A percentile compares a stretch with the other conserved stretches of the same genome.
Conservation (phyloP, 2,888 invertebrate genomes). For the Tridacna gigas region DNA sequence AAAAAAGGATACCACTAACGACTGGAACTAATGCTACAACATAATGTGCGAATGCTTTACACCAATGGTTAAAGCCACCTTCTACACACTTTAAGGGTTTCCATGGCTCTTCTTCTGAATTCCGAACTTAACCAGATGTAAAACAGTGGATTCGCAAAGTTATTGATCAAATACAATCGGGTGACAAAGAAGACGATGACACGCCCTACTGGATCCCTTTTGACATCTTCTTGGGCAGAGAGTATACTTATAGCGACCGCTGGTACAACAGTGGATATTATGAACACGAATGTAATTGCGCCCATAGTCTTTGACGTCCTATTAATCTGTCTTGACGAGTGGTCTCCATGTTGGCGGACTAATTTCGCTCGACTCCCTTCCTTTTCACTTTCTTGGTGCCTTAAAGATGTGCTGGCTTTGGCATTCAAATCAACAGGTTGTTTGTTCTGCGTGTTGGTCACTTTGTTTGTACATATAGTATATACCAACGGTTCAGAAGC, state of each 20-base stretch:
- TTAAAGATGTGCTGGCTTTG: too few species aligned
- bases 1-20: too few species aligned
- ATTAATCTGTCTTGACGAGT: background rate
- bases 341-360: background rate
- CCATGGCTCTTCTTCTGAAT: constrained; percentile 10
- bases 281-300: background rate
- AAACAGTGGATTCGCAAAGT: constrained; percentile 28
- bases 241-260: background rate
- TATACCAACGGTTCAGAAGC: background rate
- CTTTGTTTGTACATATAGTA: background rate
- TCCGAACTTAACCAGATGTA: constrained; percentile 21
- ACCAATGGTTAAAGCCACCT: too few species aligned
- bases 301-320: background rate
- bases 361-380: background rate
- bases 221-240: background rate
- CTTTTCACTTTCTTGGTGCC: background rate
- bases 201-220: background rate
- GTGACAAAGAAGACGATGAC: constrained; percentile 8
- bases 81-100: background rate
- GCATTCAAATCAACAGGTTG: too few species aligned
- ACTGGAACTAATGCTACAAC: too few species aligned
- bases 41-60: too few species aligned
- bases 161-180: constrained; percentile 26
- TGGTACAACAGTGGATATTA: background rate
- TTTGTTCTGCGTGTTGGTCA: background rate